Evolutionary conservation across 2,888 invertebrate species (phyloP).

Genomic region (Lycaena phlaeas): DNA sequence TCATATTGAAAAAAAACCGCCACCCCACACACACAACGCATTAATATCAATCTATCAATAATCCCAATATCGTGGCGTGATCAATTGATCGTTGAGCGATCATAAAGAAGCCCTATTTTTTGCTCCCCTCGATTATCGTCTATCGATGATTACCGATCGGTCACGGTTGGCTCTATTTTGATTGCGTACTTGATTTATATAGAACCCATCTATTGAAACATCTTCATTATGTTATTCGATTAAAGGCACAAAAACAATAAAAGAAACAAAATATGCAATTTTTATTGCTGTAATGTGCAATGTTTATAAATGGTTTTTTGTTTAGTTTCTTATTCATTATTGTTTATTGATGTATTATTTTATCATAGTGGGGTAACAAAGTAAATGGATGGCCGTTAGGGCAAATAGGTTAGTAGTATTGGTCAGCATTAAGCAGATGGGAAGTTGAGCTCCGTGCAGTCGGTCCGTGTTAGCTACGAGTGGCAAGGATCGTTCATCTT

Average conservation of each 20-base stretch:
- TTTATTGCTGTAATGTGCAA: not conserved
- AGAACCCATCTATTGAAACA: slow-evolving; percentile 51
- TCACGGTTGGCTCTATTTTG: slow-evolving; percentile 41
- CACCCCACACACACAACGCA: slow-evolving; percentile 47
- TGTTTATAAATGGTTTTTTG: not conserved
- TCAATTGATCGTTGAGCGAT: slow-evolving; percentile 58
- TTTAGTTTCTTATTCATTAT: not conserved
- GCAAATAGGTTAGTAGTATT: too few relatives aligned
- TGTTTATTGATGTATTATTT: not conserved
- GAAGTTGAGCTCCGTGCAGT: too few relatives aligned
- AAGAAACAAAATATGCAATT: slow-evolving; percentile 12
- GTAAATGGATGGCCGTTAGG: too few relatives aligned
- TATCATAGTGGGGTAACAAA: too few relatives aligned
- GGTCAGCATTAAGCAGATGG: too few relatives aligned
- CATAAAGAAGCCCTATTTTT: slow-evolving; percentile 47
- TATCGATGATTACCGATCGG: slow-evolving; percentile 43
- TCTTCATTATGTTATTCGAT: slow-evolving; percentile 32
- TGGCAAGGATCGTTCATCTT: too few relatives aligned
- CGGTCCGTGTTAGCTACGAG: too few relatives aligned
- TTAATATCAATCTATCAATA: slow-evolving; percentile 71
- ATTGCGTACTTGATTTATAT: slow-evolving; percentile 41
- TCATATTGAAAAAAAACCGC: slow-evolving; percentile 48
- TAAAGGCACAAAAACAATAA: slow-evolving; percentile 7
- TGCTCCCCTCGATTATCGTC: slow-evolving; percentile 44
- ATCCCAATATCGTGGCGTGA: slow-evolving; percentile 63